Evolutionary conservation across 2,113 vertebrate species (phyloP), one percentile per base, ranked within the genome.

Genomic region (Silurus meridionalis): DNA sequence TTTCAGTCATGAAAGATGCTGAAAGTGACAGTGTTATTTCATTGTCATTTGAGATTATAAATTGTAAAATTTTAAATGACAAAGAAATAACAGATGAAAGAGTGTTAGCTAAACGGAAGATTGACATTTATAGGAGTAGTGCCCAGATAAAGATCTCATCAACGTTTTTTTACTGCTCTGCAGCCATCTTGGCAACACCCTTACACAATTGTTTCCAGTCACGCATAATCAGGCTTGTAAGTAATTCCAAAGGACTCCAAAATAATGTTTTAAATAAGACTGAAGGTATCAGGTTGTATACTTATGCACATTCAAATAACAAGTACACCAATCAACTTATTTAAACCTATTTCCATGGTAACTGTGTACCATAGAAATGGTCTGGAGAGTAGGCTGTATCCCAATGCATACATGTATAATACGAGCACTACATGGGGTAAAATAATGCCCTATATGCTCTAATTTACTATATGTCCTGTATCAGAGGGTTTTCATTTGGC

Each of bases 1-100:
- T 88, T 87, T 75, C n/a, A 52, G 37, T 55, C 82, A 50, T 28
- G 15, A 58, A 69, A 60, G 57, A 78, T 21, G 52, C 55, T 83
- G 37, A 1, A 67, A 14, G 37, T 8, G 15, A 19, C 37, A 53
- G 48, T 5, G 37, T 37, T 37, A 3, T 37, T 37, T 37, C 37
- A 37, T 37, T 37, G 37, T 37, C 37, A 37, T 37, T 37, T 37
- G 37, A 37, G 37, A 37, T 37, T 37, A 37, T 37, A 37, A 37
- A 37, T 37, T 37, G 55, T 8, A 13, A 57, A 57, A 55, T 23
- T n/a, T 57, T 78, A 15, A 25, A 78, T 55, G 15, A 48, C 52
- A 15, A 79, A 46, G 37, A 66, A 60, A 82, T 66, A 81, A 66
- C 60, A 57, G 23, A 69, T 37, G 0, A 48, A 4, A 25, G 11